A percentile compares a stretch with the other conserved stretches of the same genome.
phyloP scores from a whole-genome alignment of 1,140 invertebrate species.

The Pseudomyrmex flavicornis region DNA sequence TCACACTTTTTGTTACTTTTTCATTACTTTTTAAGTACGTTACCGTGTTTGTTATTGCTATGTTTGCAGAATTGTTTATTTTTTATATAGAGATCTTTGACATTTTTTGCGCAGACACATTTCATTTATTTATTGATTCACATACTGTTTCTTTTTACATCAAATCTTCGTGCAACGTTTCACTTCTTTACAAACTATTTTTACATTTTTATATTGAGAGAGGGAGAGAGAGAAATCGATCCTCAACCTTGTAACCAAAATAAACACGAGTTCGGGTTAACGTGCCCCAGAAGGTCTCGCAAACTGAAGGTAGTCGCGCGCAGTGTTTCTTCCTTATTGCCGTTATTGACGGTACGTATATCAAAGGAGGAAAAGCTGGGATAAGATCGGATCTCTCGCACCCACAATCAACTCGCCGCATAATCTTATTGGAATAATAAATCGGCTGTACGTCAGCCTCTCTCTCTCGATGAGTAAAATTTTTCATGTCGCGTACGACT shows the following conservation, averaged over 20 bases:
- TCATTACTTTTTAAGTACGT: too few species aligned
- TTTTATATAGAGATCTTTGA: background rate
- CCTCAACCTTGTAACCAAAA: constrained; percentile 41
- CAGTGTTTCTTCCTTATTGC: constrained; percentile 52
- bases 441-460: background rate
- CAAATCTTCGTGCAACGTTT: background rate
- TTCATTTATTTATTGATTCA: too few species aligned
- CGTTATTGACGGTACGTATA: constrained; percentile 41
- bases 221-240: background rate
- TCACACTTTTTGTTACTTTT: too few species aligned
- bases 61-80: too few species aligned
- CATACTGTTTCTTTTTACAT: background rate
- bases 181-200: background rate
- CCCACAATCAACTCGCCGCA: constrained; percentile 12
- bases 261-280: constrained; percentile 43
- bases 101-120: background rate
- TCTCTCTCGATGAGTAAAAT: background rate
- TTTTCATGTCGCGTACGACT: constrained; percentile 5
- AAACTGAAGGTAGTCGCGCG: constrained; percentile 33
- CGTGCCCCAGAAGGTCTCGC: constrained; percentile 43
- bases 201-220: background rate
- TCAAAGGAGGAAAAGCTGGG: constrained; percentile 4
- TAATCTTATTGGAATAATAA: constrained; percentile 35
- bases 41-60: too few species aligned
- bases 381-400: constrained; percentile 41